phyloP scores from a whole-genome alignment of 1,140 invertebrate species.

The Caenorhabditis brenneri region DNA sequence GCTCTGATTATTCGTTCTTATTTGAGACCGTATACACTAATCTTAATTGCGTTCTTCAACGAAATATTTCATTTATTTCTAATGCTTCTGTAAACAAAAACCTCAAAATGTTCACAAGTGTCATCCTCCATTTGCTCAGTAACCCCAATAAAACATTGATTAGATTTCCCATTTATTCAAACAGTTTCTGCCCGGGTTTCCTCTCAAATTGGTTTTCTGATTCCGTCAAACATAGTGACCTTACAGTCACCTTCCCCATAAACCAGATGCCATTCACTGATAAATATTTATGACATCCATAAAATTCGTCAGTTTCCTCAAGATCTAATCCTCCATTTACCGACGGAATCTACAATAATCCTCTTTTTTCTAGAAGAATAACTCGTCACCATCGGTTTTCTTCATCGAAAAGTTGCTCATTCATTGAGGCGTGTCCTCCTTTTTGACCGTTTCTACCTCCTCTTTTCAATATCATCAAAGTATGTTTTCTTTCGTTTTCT shows the following conservation, averaged over 20 bases:
- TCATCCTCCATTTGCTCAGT: no score
- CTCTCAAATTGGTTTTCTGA: no score
- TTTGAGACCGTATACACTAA: no score
- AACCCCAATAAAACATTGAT: no score
- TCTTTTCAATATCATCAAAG: not conserved
- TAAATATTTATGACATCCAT: not conserved
- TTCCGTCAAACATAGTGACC: not conserved
- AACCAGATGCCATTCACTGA: not conserved
- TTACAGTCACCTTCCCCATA: not conserved
- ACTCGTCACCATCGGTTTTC: not conserved
- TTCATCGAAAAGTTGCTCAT: not conserved
- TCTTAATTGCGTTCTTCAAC: no score
- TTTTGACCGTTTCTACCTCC: not conserved
- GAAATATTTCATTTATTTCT: no score
- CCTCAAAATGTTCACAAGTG: no score
- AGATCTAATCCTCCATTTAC: not conserved
- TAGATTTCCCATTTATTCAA: no score
- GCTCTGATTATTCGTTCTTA: no score
- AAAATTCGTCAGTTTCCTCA: not conserved
- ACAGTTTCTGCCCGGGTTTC: no score
- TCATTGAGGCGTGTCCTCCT: slow-evolving; percentile 18
- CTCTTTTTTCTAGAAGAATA: not conserved
- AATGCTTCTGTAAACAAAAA: no score
- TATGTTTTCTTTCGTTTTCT: not conserved
- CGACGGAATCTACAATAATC: not conserved